phyloP scores from a whole-genome alignment of 2,113 vertebrate genomes.

The Calyptommatus sinebrachiatus region DNA sequence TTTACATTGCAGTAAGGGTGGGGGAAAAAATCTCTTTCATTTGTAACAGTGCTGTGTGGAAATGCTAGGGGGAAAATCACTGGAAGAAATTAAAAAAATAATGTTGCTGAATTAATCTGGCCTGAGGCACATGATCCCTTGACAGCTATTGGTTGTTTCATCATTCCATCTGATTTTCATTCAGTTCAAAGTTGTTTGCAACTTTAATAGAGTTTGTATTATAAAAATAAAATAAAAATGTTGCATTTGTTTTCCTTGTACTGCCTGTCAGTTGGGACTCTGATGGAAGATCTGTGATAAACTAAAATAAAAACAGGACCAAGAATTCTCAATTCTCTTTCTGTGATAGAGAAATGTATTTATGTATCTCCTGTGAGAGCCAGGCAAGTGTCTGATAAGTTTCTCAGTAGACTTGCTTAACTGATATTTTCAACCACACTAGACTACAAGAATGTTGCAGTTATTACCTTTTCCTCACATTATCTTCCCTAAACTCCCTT shows the following conservation, averaged over 20 bases:
- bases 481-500: constrained; percentile 6
- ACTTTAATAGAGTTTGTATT: constrained; percentile 29
- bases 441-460: constrained; percentile 6
- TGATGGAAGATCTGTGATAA: constrained; percentile 8
- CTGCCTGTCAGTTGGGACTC: constrained; percentile 1
- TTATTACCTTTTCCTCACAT: constrained; percentile 31
- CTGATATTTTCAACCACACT: constrained; percentile 9
- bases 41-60: constrained; percentile 14
- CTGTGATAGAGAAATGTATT: constrained; percentile 14
- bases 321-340: background rate
- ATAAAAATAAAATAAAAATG: constrained; percentile 12
- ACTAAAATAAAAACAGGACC: constrained; percentile 31
- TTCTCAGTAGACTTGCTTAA: constrained; percentile 1
- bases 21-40: background rate
- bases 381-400: constrained; percentile 31
- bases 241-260: background rate
- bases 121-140: constrained; percentile 25
- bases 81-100: constrained; percentile 27
- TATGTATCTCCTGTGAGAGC: background rate
- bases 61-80: constrained; percentile 1
- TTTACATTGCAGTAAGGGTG: background rate
- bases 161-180: constrained; percentile 27
- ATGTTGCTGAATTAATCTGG: constrained; percentile 45
- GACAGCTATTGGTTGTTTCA: constrained; percentile 36
- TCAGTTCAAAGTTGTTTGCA: constrained; percentile 20